Evolutionary conservation across 2,113 vertebrate genomes (phyloP).

Genomic region (human): GRCh38 chr4:82543001-82543500

Average conservation of each 20-base stretch:
- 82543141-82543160: background rate
- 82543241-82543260: background rate
- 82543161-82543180: background rate
- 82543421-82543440: background rate
- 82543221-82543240: background rate
- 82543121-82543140: background rate
- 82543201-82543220: background rate
- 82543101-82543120: background rate
- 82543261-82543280: background rate
- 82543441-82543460: background rate
- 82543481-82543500: background rate
- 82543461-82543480: background rate
- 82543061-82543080: background rate
- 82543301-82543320: background rate
- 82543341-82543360: background rate
- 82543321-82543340: background rate
- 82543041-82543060: background rate
- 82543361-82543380: background rate
- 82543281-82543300: background rate
- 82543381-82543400: constrained; percentile 8
- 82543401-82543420: background rate
- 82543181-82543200: background rate
- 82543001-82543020: background rate
- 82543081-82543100: background rate
- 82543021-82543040: background rate